These are phyloP conservation scores for Solea senegalensis DNA, from an alignment of 2,113 vertebrate species.

Conservation along the genomic window DNA sequence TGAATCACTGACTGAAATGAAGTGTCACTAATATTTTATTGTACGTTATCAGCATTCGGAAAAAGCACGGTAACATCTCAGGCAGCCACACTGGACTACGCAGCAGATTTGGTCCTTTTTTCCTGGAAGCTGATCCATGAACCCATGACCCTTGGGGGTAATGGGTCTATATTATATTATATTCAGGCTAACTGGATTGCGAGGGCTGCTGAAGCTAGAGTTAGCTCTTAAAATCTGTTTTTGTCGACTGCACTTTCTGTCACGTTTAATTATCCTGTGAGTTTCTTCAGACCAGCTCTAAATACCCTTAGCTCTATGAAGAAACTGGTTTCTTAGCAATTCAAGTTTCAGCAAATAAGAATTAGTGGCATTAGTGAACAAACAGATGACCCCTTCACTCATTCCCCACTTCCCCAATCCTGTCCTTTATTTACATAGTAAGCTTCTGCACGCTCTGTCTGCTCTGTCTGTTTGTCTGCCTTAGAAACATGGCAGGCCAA, in stretches of 20 bases:
- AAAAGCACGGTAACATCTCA: conserved; percentile 15
- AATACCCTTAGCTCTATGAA: neutral
- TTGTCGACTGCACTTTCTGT: neutral
- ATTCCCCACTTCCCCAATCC: neutral
- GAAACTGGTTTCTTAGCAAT: no score
- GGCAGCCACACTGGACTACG: conserved; percentile 31
- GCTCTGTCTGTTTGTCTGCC: neutral
- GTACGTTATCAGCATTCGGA: conserved; percentile 8
- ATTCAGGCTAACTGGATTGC: neutral
- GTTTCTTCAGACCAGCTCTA: neutral
- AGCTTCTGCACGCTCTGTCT: neutral
- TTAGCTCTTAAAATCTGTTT: neutral
- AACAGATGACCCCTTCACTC: no score
- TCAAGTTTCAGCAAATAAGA: no score
- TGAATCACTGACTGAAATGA: neutral
- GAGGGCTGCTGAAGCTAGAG: neutral
- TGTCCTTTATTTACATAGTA: neutral
- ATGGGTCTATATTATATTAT: neutral
- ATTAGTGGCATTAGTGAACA: no score
- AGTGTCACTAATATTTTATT: conserved; percentile 19
- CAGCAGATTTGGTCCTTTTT: neutral
- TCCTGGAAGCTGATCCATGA: no score
- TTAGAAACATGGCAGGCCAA: no score
- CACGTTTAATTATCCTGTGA: neutral
- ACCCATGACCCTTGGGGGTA: neutral